These are phyloP conservation scores for Pongo pygmaeus DNA, from an alignment of 2,113 vertebrate genomes.

Conservation along the genomic window DNA sequence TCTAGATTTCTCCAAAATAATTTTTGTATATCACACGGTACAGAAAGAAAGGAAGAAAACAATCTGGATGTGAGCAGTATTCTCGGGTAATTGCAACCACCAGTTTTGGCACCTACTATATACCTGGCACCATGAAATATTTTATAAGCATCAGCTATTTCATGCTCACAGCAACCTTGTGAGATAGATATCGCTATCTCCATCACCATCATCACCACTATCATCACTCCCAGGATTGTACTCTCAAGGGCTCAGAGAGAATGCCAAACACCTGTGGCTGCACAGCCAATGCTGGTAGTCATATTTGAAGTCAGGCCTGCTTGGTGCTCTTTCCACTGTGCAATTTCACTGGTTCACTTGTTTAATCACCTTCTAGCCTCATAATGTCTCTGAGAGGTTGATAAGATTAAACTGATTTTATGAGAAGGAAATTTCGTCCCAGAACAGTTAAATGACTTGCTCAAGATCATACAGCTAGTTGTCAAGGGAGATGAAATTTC, in stretches of 20 bases:
- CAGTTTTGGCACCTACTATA: background rate
- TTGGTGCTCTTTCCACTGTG: background rate
- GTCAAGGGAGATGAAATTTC: background rate
- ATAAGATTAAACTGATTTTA: background rate
- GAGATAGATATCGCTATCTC: background rate
- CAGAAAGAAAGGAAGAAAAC: background rate
- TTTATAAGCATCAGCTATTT: background rate
- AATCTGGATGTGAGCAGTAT: background rate
- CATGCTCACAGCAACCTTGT: background rate
- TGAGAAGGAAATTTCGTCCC: background rate
- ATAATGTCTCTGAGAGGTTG: background rate
- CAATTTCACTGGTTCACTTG: background rate
- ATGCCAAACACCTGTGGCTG: too few relatives aligned
- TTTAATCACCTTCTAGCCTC: background rate
- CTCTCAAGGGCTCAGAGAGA: background rate
- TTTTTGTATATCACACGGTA: background rate
- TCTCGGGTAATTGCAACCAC: background rate
- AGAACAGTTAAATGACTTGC: background rate
- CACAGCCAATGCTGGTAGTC: accelerated
- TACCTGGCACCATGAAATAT: background rate
- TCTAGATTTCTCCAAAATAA: background rate
- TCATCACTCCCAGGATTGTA: background rate
- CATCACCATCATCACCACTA: background rate
- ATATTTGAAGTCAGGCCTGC: background rate
- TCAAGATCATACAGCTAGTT: background rate